Conservation (phyloP, 2,797 vertebrate genomes). For the Gymnothorax javanicus region DNA sequence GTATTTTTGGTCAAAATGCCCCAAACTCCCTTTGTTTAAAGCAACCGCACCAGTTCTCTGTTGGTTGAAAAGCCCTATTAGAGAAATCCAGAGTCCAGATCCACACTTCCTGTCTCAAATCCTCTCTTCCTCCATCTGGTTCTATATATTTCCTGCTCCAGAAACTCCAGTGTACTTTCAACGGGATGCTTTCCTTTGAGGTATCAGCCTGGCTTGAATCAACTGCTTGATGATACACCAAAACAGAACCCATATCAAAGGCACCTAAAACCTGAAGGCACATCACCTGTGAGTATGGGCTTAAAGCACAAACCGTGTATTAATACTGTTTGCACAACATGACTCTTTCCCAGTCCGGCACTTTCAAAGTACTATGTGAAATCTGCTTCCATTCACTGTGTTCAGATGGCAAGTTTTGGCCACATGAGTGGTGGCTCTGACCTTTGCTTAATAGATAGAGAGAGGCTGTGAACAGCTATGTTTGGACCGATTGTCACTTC, state of each 20-base stretch:
- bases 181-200: background rate
- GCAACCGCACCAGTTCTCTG: no score
- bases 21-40: no score
- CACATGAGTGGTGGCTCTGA: background rate
- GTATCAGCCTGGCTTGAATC: background rate
- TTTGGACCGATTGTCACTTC: background rate
- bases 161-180: background rate
- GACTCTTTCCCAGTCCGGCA: background rate
- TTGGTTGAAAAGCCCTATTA: no score
- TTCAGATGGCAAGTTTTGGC: background rate
- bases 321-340: background rate
- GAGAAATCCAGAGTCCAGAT: no score
- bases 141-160: conserved; percentile 38
- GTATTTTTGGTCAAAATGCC: no score
- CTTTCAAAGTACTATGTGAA: background rate
- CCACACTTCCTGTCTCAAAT: conserved; percentile 25
- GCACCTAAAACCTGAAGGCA: background rate
- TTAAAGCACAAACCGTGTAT: background rate
- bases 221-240: background rate
- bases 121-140: conserved; percentile 12
- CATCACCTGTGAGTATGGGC: background rate
- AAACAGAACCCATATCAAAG: background rate
- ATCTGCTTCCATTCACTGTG: background rate
- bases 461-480: background rate
- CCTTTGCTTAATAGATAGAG: background rate